Evolutionary conservation across 1,140 invertebrate species (phyloP).

Genomic region (Eurosta solidaginis): DNA sequence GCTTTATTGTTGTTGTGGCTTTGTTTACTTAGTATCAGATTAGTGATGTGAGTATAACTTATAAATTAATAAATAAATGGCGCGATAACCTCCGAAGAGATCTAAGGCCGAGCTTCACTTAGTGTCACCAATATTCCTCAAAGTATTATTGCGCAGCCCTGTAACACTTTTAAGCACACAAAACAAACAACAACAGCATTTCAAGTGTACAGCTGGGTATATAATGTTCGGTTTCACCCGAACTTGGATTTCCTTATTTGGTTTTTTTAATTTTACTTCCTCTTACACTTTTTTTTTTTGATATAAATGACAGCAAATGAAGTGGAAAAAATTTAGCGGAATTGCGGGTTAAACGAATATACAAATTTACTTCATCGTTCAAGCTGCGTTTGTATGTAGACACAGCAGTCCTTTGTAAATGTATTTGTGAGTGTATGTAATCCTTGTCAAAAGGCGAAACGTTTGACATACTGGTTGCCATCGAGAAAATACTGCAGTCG

Average conservation of each 20-base stretch:
- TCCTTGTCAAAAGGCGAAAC: background rate
- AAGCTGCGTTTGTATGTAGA: background rate
- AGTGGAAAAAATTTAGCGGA: slow-evolving; percentile 6
- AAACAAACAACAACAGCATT: too few species aligned
- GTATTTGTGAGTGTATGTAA: background rate
- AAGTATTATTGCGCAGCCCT: too few species aligned
- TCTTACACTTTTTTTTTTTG: background rate
- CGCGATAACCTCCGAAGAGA: too few species aligned
- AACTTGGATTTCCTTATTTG: background rate
- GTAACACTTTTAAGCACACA: too few species aligned
- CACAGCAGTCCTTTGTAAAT: background rate
- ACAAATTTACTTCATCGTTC: background rate
- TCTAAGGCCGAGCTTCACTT: too few species aligned
- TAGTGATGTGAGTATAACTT: too few species aligned
- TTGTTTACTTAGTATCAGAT: too few species aligned
- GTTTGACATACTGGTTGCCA: background rate
- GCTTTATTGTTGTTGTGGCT: too few species aligned
- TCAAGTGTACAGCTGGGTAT: too few species aligned
- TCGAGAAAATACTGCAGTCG: background rate
- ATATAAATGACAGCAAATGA: slow-evolving; percentile 15
- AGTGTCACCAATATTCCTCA: too few species aligned
- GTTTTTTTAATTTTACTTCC: background rate
- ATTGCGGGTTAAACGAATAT: slow-evolving; percentile 20
- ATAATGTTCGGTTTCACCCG: too few species aligned
- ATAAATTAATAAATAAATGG: too few species aligned